phyloP scores from a whole-genome alignment of 1,140 invertebrate genomes.

The Brachionus plicatilis region DNA sequence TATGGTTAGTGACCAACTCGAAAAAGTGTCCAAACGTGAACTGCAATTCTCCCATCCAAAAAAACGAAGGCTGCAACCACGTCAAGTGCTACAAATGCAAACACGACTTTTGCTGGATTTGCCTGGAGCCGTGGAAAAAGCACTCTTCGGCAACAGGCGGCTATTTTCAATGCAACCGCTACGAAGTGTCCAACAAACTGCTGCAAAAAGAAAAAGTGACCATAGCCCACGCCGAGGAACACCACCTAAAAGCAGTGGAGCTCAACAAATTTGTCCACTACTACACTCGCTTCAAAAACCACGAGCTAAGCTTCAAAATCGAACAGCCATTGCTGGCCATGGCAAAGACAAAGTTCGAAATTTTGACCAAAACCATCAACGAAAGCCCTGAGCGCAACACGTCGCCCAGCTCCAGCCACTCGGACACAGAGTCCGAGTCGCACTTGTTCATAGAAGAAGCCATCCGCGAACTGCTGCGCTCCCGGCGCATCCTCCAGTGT shows the following conservation, averaged over 20 bases:
- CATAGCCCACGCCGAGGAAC: constrained; percentile 58
- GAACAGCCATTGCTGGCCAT: constrained; percentile 63
- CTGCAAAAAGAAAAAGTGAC: constrained; percentile 63
- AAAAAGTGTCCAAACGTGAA: constrained; percentile 67
- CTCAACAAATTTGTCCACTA: constrained; percentile 62
- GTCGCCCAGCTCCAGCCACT: not conserved
- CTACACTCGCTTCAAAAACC: constrained; percentile 65
- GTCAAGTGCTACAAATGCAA: constrained; percentile 74
- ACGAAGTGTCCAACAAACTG: constrained; percentile 64
- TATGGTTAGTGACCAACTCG: constrained; percentile 69
- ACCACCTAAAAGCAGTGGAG: constrained; percentile 33
- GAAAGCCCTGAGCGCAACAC: not conserved
- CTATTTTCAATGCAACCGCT: constrained; percentile 68
- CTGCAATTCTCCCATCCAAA: constrained; percentile 69
- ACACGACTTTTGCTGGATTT: constrained; percentile 72
- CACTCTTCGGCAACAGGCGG: constrained; percentile 69
- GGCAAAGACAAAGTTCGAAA: constrained; percentile 57
- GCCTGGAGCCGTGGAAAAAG: constrained; percentile 69
- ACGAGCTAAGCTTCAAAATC: constrained; percentile 63
- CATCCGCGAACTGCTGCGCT: constrained; percentile 63
- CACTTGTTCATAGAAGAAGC: constrained; percentile 65
- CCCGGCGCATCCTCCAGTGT: constrained; percentile 63
- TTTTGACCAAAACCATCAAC: constrained; percentile 7
- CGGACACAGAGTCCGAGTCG: constrained; percentile 15
- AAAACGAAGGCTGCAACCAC: constrained; percentile 73